phyloP scores from a whole-genome alignment of 53 echinoderm and acorn worm genomes.

The Astropecten irregularis region DNA sequence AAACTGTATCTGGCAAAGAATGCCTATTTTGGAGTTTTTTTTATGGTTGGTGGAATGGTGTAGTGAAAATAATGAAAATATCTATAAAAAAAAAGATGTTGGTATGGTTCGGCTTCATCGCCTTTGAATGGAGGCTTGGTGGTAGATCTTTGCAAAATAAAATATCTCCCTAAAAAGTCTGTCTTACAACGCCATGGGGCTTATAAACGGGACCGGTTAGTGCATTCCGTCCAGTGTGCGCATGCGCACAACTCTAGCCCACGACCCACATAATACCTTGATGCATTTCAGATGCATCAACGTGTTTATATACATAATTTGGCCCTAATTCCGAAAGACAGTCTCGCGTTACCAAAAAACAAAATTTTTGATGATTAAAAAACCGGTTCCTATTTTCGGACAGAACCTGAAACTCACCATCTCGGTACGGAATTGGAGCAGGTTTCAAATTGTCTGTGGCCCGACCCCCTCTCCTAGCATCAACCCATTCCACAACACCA shows the following conservation, averaged over 20 bases:
- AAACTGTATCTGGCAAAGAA: conserved; percentile 3
- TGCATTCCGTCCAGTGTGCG: background rate
- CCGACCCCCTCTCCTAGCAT: too few relatives aligned
- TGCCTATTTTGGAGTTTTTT: background rate
- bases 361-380: background rate
- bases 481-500: too few relatives aligned
- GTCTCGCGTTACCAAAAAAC: conserved; percentile 10
- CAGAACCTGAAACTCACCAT: too few relatives aligned
- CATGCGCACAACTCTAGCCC: background rate
- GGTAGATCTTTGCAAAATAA: conserved; percentile 52
- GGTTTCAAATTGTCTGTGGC: too few relatives aligned
- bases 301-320: background rate
- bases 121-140: background rate
- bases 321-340: background rate
- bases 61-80: too few relatives aligned
- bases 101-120: conserved; percentile 40
- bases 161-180: conserved; percentile 14
- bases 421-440: too few relatives aligned
- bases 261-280: too few relatives aligned
- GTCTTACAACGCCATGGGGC: conserved; percentile 1
- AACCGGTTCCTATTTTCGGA: background rate
- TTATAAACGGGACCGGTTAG: background rate
- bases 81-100: background rate
- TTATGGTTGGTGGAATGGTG: too few relatives aligned
- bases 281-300: background rate